A percentile compares a stretch with the other conserved stretches of the same genome.
Conservation (phyloP, 1,140 invertebrate species). For the Pectinophora gossypiella region DNA sequence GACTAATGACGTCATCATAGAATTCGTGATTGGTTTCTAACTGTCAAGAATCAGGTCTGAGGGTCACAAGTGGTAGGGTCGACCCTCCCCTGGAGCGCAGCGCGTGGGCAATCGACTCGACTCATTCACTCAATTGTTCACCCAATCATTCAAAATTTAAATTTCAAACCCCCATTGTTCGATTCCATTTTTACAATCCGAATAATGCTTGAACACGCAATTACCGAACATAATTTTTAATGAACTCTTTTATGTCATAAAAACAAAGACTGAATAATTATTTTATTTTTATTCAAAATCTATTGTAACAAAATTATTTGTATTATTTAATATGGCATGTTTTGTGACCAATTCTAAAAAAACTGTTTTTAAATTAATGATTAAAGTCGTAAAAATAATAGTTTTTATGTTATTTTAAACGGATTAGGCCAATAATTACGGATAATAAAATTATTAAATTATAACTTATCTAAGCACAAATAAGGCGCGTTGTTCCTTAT, state of each 20-base stretch:
- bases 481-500: too few species aligned
- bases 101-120: slow-evolving; percentile 41
- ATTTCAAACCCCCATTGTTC: slow-evolving; percentile 41
- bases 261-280: not conserved
- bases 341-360: too few species aligned
- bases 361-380: too few species aligned
- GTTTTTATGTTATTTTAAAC: slow-evolving; percentile 1
- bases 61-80: not conserved
- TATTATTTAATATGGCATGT: too few species aligned
- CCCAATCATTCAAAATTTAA: slow-evolving; percentile 47
- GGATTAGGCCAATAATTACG: too few species aligned
- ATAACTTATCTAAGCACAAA: too few species aligned
- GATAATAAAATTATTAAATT: too few species aligned
- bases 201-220: slow-evolving; percentile 29
- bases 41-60: not conserved
- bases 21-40: not conserved
- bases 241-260: slow-evolving; percentile 10
- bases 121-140: slow-evolving; percentile 40
- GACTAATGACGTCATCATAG: not conserved
- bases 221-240: slow-evolving; percentile 22
- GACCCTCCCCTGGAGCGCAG: slow-evolving; percentile 26
- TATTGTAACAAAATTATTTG: too few species aligned
- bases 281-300: too few species aligned
- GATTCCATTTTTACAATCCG: slow-evolving; percentile 24
- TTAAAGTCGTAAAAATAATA: not conserved